Base-by-base conservation (phyloP, 1,140 invertebrate species). In the Papilio helenus region DNA sequence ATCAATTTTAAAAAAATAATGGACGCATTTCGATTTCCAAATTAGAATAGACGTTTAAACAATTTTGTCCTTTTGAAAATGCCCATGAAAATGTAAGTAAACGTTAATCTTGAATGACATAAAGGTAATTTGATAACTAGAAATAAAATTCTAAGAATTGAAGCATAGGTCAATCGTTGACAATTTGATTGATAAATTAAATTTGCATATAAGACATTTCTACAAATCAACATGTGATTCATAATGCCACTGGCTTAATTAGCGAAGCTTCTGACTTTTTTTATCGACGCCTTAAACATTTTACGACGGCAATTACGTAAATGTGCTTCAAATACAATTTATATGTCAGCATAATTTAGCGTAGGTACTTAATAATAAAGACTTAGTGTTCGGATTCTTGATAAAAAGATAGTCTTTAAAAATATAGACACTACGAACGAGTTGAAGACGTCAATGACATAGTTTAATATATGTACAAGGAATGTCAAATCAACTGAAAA, bases 181-280 rank as follows among this genome's bases (percentile, higher is more conserved):
- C 61, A 68, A 29, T 26, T 72, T 72, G 68, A 39, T 71, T 49
- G 39, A 51, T 74, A 26, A 49, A 73, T 14, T 74, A 49, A 9
- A 74, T 72, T 72, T 72, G 72, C 44, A 74, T 49, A 20, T 12
- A 49, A 49, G 23, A 29, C 20, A 74, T 51, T 74, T 74, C 39
- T 74, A 44, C 23, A 46, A 26, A 26, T 49, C 18, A 44, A 20
- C 8, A 20, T 44, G 39, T 72, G 71, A 68, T 72, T 72, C 34
- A 72, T 72, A 72, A 72, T 72, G 18, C 71, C 39, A 51, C 14
- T 26, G 61, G 1, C 61, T 68, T 68, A 68, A 68, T 68, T 68
- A 68, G 26, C 14, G 61, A 18, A 68, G 61, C 61, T 29, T 68
- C 14, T 16, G 12, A 68, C 23, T 68, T 18, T 68, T 68, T 65